Evolutionary conservation across 53 echinoderm and acorn worm species (phyloP).

Genomic region (Luidia sarsii): DNA sequence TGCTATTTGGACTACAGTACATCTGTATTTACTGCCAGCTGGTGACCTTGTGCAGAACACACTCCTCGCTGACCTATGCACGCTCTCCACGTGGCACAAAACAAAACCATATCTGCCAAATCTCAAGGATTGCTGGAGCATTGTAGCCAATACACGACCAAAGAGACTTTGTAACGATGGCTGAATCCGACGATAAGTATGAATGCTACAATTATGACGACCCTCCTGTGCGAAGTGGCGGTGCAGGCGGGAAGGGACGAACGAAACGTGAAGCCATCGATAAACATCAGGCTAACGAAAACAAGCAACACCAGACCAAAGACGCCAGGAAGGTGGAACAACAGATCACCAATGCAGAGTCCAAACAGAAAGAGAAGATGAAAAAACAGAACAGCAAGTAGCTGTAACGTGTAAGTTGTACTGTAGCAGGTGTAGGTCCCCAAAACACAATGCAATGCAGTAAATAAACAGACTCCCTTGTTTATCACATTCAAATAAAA

Average conservation of each 20-base stretch:
- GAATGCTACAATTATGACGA: conserved; percentile 90
- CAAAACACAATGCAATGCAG: neutral
- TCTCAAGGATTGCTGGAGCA: too few relatives aligned
- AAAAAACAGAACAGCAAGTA: conserved; percentile 87
- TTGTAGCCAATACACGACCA: too few relatives aligned
- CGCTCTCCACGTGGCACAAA: too few relatives aligned
- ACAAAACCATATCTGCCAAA: too few relatives aligned
- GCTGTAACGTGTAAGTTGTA: conserved; percentile 39
- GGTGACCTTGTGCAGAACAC: too few relatives aligned
- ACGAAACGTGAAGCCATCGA: conserved; percentile 75
- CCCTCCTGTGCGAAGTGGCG: conserved; percentile 64
- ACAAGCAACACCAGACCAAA: conserved; percentile 53
- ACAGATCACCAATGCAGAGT: conserved; percentile 86
- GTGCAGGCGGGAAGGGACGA: conserved; percentile 78
- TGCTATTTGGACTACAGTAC: too few relatives aligned
- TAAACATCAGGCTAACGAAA: conserved; percentile 59
- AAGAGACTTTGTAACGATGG: too few relatives aligned
- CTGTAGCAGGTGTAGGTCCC: neutral
- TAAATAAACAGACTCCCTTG: neutral
- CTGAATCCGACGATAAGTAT: conserved; percentile 69
- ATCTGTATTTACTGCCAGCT: too few relatives aligned
- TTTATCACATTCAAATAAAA: too few relatives aligned
- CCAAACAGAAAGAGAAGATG: conserved; percentile 86
- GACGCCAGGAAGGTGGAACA: conserved; percentile 78
- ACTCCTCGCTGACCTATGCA: too few relatives aligned